Percentiles rank a stretch among this genome's conserved stretches.
Evolutionary conservation across 35 echinoderm and acorn worm species (phyloP).

Genomic region (Eucidaris tribuloides): DNA sequence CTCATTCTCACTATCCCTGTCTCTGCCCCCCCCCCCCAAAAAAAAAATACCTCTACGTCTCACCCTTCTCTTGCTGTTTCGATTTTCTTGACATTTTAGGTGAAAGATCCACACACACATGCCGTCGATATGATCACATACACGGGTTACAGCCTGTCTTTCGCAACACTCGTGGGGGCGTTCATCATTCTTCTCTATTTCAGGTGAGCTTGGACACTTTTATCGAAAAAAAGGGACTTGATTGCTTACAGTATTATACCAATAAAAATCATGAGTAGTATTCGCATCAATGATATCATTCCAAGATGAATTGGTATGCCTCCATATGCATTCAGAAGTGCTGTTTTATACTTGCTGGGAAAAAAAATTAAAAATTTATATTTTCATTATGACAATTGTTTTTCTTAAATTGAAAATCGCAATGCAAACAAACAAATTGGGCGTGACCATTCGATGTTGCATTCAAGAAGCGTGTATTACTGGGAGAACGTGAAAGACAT

Average conservation of each 20-base stretch:
- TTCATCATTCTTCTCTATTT: constrained; percentile 51
- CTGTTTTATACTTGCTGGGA: too few species aligned
- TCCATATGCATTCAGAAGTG: too few species aligned
- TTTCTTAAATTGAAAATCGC: too few species aligned
- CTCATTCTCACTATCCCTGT: neutral
- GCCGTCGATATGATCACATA: constrained; percentile 13
- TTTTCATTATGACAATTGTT: too few species aligned
- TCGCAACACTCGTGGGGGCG: constrained; percentile 44
- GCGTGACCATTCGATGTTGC: too few species aligned
- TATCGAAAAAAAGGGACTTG: neutral
- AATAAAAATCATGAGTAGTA: neutral
- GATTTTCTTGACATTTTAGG: constrained; percentile 2
- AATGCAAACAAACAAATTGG: too few species aligned
- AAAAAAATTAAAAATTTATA: neutral
- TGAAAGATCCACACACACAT: neutral
- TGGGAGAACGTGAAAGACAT: too few species aligned
- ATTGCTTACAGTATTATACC: neutral
- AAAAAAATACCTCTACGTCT: neutral
- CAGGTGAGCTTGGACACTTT: constrained; percentile 2
- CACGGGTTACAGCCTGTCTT: constrained; percentile 41
- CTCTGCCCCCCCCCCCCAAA: neutral
- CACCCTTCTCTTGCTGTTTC: neutral
- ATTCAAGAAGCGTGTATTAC: too few species aligned
- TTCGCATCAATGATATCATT: neutral
- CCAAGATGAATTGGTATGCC: too few species aligned